phyloP scores from a whole-genome alignment of 2,797 vertebrate genomes.

The Coranthus polyacanthus region DNA sequence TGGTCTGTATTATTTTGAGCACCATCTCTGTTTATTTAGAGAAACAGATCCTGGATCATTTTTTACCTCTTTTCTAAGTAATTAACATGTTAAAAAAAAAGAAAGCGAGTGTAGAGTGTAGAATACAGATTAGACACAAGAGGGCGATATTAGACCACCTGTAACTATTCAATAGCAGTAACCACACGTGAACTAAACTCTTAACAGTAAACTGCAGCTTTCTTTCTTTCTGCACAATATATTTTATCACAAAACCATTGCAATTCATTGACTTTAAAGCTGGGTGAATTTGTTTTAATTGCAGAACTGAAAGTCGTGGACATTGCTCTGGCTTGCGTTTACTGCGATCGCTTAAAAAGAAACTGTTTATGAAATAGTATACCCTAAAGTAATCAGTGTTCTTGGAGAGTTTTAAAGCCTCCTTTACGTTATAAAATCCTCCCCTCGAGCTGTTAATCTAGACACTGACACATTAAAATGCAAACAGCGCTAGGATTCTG shows the following conservation, averaged over 20 bases:
- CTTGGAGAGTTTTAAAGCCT: background rate
- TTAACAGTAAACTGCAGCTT: background rate
- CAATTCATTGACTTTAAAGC: background rate
- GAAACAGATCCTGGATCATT: background rate
- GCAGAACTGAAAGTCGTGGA: too few relatives aligned
- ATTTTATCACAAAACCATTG: background rate
- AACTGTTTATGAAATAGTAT: background rate
- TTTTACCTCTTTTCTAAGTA: background rate
- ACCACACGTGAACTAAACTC: background rate
- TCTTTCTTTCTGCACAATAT: constrained; percentile 13
- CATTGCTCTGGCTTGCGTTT: background rate
- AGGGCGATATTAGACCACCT: constrained; percentile 42
- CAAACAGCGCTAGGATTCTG: constrained; percentile 1
- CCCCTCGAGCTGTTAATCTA: background rate
- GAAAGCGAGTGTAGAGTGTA: too few relatives aligned
- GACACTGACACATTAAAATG: background rate
- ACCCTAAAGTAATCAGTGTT: background rate
- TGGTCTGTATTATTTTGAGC: too few relatives aligned
- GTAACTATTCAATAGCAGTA: background rate
- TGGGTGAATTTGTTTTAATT: too few relatives aligned
- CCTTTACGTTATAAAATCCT: background rate
- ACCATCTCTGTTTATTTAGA: too few relatives aligned
- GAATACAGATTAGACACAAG: constrained; percentile 47
- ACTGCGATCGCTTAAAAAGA: constrained; percentile 1
- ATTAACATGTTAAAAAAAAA: background rate